Conservation (phyloP, 2,113 vertebrate genomes). For the Pterocles gutturalis region DNA sequence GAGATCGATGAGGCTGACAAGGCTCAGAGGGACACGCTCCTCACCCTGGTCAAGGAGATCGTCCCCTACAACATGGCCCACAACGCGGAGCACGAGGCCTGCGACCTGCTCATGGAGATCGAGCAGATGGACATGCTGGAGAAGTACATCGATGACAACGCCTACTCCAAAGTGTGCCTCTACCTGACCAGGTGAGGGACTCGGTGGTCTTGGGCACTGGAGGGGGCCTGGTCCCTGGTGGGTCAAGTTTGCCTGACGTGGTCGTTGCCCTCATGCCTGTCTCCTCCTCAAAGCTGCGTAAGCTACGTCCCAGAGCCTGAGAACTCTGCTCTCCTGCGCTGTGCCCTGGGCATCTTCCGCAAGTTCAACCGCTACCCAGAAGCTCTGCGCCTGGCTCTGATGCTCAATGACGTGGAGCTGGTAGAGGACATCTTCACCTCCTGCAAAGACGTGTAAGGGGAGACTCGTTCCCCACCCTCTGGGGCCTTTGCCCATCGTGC, state of each 20-base stretch:
- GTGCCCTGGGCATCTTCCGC: slow-evolving; percentile 93
- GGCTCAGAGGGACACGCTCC: slow-evolving; percentile 89
- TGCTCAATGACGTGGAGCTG: slow-evolving; percentile 96
- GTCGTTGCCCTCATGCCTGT: not conserved
- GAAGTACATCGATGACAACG: slow-evolving; percentile 94
- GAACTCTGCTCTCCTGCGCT: slow-evolving; percentile 94
- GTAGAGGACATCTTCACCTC: slow-evolving; percentile 98
- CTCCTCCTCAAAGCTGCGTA: slow-evolving; percentile 85
- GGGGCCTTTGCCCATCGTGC: rapidly evolving
- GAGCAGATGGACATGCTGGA: slow-evolving; percentile 97
- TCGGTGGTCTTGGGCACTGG: too few relatives aligned
- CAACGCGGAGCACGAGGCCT: slow-evolving; percentile 97
- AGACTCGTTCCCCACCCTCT: not conserved
- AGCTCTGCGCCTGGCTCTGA: slow-evolving; percentile 93
- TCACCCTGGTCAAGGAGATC: slow-evolving; percentile 95
- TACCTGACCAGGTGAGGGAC: slow-evolving; percentile 92
- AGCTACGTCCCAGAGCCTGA: slow-evolving; percentile 97
- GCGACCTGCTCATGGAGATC: slow-evolving; percentile 98
- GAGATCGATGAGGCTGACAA: slow-evolving; percentile 96
- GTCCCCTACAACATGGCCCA: slow-evolving; percentile 99
- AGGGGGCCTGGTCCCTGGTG: not conserved
- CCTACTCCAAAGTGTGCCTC: slow-evolving; percentile 97
- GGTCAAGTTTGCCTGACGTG: rapidly evolving
- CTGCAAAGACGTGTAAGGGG: slow-evolving; percentile 95
- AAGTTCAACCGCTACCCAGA: slow-evolving; percentile 96